Conservation (phyloP, 2,888 invertebrate genomes). For the Ectobius pallidus region DNA sequence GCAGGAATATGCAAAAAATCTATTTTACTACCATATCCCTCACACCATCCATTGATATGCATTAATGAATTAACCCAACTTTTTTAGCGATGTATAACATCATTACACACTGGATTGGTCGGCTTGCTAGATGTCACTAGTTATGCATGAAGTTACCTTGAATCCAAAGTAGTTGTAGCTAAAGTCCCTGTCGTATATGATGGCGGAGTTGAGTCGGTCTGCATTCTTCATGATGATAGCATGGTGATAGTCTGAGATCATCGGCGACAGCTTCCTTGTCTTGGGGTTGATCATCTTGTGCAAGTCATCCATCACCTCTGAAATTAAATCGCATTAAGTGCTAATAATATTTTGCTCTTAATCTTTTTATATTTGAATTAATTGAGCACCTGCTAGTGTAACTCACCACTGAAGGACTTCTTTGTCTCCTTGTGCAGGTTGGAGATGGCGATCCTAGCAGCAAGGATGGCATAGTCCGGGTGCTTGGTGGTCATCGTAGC, state of each 20-base stretch:
- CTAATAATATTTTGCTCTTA: too few relatives aligned
- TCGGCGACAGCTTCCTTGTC: slow-evolving; percentile 74
- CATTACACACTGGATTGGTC: too few relatives aligned
- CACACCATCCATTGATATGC: too few relatives aligned
- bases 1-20: too few relatives aligned
- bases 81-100: too few relatives aligned
- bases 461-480: slow-evolving; percentile 92
- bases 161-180: slow-evolving; percentile 99
- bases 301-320: slow-evolving; percentile 90
- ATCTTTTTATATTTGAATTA: too few relatives aligned
- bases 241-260: slow-evolving; percentile 85
- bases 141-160: too few relatives aligned
- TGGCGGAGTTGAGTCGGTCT: slow-evolving; percentile 90
- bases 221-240: slow-evolving; percentile 84
- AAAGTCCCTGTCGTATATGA: slow-evolving; percentile 96
- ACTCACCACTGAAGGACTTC: slow-evolving; percentile 85
- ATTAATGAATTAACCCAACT: too few relatives aligned
- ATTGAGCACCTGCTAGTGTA: background rate
- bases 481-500: slow-evolving; percentile 97
- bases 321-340: slow-evolving; percentile 49
- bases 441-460: slow-evolving; percentile 92
- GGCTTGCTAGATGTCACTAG: too few relatives aligned
- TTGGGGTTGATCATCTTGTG: slow-evolving; percentile 76
- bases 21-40: too few relatives aligned
- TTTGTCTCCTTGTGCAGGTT: slow-evolving; percentile 98